Conservation (phyloP, 2,113 vertebrate genomes). For the Callithrix jacchus region DNA sequence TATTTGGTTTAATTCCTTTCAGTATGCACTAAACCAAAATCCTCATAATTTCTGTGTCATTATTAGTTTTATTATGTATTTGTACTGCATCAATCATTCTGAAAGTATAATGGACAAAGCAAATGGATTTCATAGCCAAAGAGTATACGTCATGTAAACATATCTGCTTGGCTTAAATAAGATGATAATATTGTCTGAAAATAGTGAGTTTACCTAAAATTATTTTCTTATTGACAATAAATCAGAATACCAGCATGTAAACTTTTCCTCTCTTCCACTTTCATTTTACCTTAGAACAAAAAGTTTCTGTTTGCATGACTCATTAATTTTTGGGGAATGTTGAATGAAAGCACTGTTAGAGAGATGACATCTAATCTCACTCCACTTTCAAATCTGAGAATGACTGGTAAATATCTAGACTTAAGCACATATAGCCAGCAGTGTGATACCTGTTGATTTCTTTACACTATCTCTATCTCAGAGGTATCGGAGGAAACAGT, state of each 20-base stretch:
- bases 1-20: conserved; percentile 33
- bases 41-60: neutral
- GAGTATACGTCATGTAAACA: conserved; percentile 5
- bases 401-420: neutral
- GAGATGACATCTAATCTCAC: neutral
- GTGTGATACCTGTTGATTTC: neutral
- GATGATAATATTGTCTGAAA: conserved; percentile 11
- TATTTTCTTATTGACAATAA: neutral
- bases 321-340: neutral
- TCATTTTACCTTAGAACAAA: neutral
- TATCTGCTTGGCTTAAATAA: conserved; percentile 36
- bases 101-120: conserved; percentile 49
- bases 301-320: neutral
- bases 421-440: rapidly evolving
- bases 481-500: too few relatives aligned
- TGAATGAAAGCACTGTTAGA: neutral
- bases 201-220: neutral
- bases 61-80: conserved; percentile 49
- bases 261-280: neutral
- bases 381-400: neutral
- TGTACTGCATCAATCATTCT: conserved; percentile 33
- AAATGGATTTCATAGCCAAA: conserved; percentile 43
- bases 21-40: too few relatives aligned
- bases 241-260: neutral
- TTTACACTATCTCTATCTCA: neutral